Evolutionary conservation across 1,140 invertebrate species (phyloP).

Genomic region (Ips typographus): DNA sequence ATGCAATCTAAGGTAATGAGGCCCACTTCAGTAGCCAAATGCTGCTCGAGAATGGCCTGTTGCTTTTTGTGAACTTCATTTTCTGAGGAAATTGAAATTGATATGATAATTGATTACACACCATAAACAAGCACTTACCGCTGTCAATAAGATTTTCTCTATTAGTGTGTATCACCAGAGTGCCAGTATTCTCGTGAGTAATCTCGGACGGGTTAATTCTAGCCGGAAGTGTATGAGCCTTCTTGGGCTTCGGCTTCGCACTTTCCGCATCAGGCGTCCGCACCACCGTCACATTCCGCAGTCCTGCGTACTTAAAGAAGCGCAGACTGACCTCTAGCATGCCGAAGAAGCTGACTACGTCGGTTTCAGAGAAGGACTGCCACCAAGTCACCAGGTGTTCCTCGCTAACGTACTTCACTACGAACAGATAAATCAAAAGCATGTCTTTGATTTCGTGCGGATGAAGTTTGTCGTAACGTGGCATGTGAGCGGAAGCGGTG

Average conservation of each 20-base stretch:
- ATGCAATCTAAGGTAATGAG: constrained; percentile 83
- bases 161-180: constrained; percentile 57
- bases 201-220: constrained; percentile 73
- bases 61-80: constrained; percentile 62
- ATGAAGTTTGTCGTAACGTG: constrained; percentile 75
- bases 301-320: constrained; percentile 87
- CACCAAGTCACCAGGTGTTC: constrained; percentile 89
- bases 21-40: constrained; percentile 88
- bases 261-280: constrained; percentile 54
- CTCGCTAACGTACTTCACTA: constrained; percentile 86
- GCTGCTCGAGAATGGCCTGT: constrained; percentile 76
- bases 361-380: constrained; percentile 75
- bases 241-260: constrained; percentile 58
- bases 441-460: constrained; percentile 81
- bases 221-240: constrained; percentile 75
- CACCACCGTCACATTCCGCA: constrained; percentile 60
- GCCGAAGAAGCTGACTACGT: constrained; percentile 78
- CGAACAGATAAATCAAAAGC: constrained; percentile 86
- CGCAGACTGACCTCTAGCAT: constrained; percentile 79
- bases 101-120: not conserved
- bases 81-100: constrained; percentile 50
- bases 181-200: constrained; percentile 57
- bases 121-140: no score
- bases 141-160: constrained; percentile 56
- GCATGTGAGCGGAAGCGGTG: constrained; percentile 56